A percentile compares a stretch with the other conserved stretches of the same genome.
These are phyloP conservation scores for Sakesphorus luctuosus DNA, from an alignment of 2,113 vertebrate species.

Conservation along the genomic window DNA sequence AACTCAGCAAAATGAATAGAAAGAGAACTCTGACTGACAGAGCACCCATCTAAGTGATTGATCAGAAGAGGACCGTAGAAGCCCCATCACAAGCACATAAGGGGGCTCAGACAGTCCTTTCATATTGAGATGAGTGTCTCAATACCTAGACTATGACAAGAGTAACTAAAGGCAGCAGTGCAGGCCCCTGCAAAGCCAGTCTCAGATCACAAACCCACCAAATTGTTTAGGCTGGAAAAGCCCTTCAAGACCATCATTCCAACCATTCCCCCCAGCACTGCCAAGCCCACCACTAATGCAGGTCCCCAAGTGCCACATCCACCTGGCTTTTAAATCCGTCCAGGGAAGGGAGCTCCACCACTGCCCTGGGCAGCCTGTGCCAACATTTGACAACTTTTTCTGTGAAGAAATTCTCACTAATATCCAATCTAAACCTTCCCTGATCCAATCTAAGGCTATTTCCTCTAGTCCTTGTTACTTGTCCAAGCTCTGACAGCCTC, in stretches of 20 bases:
- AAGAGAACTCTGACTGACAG: background rate
- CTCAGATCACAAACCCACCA: background rate
- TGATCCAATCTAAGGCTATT: background rate
- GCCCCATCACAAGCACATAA: background rate
- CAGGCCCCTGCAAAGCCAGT: background rate
- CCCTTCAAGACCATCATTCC: background rate
- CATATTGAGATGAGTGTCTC: fast-evolving
- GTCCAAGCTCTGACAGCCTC: background rate
- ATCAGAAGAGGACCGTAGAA: background rate
- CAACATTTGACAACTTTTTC: background rate
- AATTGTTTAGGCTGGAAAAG: background rate
- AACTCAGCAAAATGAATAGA: background rate
- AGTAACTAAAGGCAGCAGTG: background rate
- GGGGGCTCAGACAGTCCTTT: background rate
- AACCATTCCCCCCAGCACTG: background rate
- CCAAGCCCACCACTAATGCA: background rate
- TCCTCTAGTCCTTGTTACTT: background rate
- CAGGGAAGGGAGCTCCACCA: background rate
- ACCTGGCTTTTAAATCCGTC: background rate
- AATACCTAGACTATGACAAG: too few relatives aligned
- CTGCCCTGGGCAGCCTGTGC: too few relatives aligned
- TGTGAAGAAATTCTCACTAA: background rate
- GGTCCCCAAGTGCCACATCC: background rate
- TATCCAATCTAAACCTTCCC: background rate
- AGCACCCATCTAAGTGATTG: background rate